These are phyloP conservation scores for Archips xylosteana DNA, from an alignment of 2,888 invertebrate species.

Conservation along the genomic window DNA sequence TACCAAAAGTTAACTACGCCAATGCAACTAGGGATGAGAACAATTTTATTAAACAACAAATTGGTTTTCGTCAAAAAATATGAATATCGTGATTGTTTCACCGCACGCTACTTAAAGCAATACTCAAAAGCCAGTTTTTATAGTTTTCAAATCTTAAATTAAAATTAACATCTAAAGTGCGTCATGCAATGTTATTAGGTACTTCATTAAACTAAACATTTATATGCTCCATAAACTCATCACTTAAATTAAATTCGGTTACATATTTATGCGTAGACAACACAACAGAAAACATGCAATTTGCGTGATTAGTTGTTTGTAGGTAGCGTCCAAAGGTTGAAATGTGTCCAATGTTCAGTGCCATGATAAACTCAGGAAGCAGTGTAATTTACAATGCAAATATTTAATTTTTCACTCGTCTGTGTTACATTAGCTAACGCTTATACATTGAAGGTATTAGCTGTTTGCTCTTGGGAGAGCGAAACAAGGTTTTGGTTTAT, in stretches of 20 bases:
- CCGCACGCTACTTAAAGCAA: constrained; percentile 40
- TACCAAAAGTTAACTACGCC: constrained; percentile 58
- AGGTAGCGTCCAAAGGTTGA: constrained; percentile 23
- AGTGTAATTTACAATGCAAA: constrained; percentile 23
- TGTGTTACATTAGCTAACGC: constrained; percentile 8
- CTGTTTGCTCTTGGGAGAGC: constrained; percentile 14
- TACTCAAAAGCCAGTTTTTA: constrained; percentile 9
- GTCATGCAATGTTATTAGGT: constrained; percentile 21
- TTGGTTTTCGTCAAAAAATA: constrained; percentile 72
- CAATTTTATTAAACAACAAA: constrained; percentile 25
- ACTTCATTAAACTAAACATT: neutral
- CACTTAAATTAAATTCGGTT: neutral
- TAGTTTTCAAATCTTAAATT: constrained; percentile 12
- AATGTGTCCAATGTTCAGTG: constrained; percentile 41
- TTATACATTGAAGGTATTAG: constrained; percentile 14
- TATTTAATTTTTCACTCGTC: constrained; percentile 4
- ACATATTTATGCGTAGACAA: constrained; percentile 12
- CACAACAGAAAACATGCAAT: constrained; percentile 25
- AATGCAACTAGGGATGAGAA: constrained; percentile 49
- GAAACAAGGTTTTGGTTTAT: constrained; percentile 1
- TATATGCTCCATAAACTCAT: neutral
- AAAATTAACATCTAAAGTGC: constrained; percentile 16
- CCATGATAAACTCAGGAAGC: constrained; percentile 36
- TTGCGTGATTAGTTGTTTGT: constrained; percentile 21
- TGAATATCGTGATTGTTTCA: constrained; percentile 72